Evolutionary conservation across 2,113 vertebrate species (phyloP).

Genomic region (Budorcas taxicolor): DNA sequence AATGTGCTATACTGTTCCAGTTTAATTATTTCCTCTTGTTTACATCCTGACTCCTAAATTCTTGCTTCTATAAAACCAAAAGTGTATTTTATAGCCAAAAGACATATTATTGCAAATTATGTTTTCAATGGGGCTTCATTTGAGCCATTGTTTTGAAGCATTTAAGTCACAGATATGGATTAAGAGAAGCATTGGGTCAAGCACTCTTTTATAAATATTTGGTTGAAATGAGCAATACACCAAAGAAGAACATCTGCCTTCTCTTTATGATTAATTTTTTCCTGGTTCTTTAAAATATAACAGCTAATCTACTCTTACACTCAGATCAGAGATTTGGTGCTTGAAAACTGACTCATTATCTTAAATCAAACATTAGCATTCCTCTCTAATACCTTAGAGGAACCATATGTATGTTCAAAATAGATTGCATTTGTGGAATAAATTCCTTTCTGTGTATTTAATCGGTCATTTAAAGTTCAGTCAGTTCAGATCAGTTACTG

Average conservation of each 20-base stretch:
- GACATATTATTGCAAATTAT: background rate
- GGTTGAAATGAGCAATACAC: background rate
- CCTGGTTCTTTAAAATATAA: conserved; percentile 20
- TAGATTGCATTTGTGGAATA: conserved; percentile 47
- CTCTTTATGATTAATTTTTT: conserved; percentile 16
- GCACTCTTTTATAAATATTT: background rate
- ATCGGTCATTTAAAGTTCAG: background rate
- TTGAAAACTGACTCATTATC: conserved; percentile 24
- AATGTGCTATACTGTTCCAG: background rate
- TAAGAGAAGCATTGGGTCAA: background rate
- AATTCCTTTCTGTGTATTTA: conserved; percentile 20
- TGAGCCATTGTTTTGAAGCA: background rate
- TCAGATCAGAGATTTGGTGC: background rate
- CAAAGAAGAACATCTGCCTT: background rate
- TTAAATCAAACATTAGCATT: conserved; percentile 50
- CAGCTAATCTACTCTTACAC: conserved; percentile 21
- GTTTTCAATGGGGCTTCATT: background rate
- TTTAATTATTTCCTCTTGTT: background rate
- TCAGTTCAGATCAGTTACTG: background rate
- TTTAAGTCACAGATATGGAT: background rate
- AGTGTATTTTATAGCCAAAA: background rate
- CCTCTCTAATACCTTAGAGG: conserved; percentile 22
- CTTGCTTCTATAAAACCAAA: conserved; percentile 20
- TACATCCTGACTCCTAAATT: background rate
- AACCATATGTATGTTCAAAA: background rate